Evolutionary conservation across 2,113 vertebrate species (phyloP).

Genomic region (Ochotona princeps): DNA sequence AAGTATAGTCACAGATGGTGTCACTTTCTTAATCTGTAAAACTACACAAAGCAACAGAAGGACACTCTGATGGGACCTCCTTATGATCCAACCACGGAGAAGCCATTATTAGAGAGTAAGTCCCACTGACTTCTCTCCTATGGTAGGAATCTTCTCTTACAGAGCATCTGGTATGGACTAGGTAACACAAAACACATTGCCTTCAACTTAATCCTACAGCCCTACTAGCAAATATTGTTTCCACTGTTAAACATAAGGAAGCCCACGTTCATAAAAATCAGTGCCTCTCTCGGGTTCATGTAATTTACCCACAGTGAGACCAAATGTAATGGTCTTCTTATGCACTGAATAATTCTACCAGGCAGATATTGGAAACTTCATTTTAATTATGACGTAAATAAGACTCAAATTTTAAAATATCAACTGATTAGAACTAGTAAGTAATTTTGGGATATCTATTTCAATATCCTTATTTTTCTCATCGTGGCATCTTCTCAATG

Average conservation of each 20-base stretch:
- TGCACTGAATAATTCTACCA: not conserved
- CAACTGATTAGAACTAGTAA: not conserved
- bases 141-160: not conserved
- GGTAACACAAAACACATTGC: not conserved
- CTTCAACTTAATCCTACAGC: not conserved
- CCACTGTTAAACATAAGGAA: slow-evolving; percentile 16
- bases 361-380: not conserved
- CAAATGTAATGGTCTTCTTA: slow-evolving; percentile 14
- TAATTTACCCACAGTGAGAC: not conserved
- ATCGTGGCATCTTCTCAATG: not conserved
- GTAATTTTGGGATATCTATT: not conserved
- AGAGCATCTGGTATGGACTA: not conserved
- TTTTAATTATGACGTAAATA: slow-evolving; percentile 10
- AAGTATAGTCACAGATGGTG: not conserved
- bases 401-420: not conserved
- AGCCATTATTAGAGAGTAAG: not conserved
- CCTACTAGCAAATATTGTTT: not conserved
- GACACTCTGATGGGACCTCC: not conserved
- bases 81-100: not conserved
- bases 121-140: not conserved
- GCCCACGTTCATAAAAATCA: not conserved
- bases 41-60: not conserved
- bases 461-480: not conserved
- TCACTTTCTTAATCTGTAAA: not conserved
- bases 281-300: not conserved